These are phyloP conservation scores for Apodemia hepburni DNA, from an alignment of 2,888 invertebrate genomes.

Conservation along the genomic window DNA sequence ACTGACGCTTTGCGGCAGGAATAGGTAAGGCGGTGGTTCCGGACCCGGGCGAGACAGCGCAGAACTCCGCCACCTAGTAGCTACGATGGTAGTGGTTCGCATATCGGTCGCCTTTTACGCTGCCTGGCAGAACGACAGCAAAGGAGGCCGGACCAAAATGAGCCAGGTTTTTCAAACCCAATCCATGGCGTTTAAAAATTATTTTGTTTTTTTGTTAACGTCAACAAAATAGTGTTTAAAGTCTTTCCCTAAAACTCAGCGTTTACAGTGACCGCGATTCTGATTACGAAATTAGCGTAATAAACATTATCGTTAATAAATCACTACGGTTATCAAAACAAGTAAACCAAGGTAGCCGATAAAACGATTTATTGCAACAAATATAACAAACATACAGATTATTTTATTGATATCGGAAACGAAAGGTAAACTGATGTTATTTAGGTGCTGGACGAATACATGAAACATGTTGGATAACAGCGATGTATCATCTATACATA, in stretches of 20 bases:
- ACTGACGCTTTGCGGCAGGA: no score
- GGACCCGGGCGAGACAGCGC: no score
- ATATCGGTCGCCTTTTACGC: no score
- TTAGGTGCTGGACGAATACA: not conserved
- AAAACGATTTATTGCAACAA: slow-evolving; percentile 17
- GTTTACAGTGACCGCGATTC: not conserved
- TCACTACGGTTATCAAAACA: not conserved
- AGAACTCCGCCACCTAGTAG: no score
- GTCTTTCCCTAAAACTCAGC: not conserved
- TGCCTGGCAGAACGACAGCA: no score
- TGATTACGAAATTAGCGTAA: slow-evolving; percentile 5
- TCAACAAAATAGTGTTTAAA: not conserved
- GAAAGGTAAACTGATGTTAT: slow-evolving; percentile 20
- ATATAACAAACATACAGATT: slow-evolving; percentile 19
- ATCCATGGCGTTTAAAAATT: no score
- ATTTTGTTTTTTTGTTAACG: no score
- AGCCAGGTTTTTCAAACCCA: no score
- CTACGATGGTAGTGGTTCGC: no score
- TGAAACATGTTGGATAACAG: not conserved
- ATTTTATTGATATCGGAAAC: slow-evolving; percentile 23
- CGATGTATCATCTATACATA: no score
- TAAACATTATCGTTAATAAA: slow-evolving; percentile 12
- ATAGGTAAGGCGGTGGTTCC: no score
- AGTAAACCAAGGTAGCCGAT: slow-evolving; percentile 18
- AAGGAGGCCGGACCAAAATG: no score